These are phyloP conservation scores for Gambusia affinis DNA, from an alignment of 2,113 vertebrate genomes.

Conservation along the genomic window DNA sequence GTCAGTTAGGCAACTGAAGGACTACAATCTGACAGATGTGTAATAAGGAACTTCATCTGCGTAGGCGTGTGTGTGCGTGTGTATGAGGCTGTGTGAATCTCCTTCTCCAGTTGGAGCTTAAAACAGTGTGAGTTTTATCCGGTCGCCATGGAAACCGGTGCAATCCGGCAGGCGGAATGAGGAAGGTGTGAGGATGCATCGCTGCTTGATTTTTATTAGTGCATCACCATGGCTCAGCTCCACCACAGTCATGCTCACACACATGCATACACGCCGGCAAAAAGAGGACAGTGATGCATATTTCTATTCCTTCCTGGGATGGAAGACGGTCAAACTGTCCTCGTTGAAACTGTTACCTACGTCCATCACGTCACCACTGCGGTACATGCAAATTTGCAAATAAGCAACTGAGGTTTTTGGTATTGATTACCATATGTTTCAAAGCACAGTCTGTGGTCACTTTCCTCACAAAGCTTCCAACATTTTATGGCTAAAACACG, in stretches of 20 bases:
- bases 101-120: constrained; percentile 77
- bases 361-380: not conserved
- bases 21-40: constrained; percentile 51
- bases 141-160: constrained; percentile 81
- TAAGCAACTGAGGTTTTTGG: no score
- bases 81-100: constrained; percentile 69
- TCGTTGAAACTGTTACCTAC: not conserved
- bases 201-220: constrained; percentile 82
- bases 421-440: no score
- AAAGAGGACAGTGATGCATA: constrained; percentile 9
- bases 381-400: no score
- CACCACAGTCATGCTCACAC: constrained; percentile 32
- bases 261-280: constrained; percentile 16
- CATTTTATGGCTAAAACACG: no score
- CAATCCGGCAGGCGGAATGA: constrained; percentile 73
- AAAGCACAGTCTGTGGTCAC: no score
- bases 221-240: constrained; percentile 65
- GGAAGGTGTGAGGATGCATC: constrained; percentile 83
- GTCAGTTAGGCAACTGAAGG: constrained; percentile 61
- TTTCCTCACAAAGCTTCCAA: no score
- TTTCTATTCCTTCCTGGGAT: not conserved
- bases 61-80: constrained; percentile 24
- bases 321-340: not conserved
- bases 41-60: constrained; percentile 55
- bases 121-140: constrained; percentile 84